phyloP scores from a whole-genome alignment of 2,888 invertebrate genomes.

The Mythimna lalbum region DNA sequence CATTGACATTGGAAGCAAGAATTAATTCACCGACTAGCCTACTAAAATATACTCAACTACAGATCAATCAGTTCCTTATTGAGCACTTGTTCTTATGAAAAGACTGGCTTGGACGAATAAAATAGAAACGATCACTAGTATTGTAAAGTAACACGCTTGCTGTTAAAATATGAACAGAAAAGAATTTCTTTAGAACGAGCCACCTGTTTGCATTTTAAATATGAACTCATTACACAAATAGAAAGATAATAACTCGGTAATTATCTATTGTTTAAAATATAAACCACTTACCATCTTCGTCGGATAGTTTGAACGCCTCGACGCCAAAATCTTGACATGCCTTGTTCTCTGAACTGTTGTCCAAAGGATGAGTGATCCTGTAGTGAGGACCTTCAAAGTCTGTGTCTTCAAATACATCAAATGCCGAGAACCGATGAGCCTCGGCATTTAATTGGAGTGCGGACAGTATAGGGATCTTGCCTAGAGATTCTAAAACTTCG shows the following conservation, averaged over 20 bases:
- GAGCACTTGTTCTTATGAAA: not conserved
- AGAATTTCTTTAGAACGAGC: not conserved
- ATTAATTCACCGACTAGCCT: conserved; percentile 51
- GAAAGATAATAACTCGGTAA: conserved; percentile 28
- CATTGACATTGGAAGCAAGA: conserved; percentile 58
- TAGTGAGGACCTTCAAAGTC: conserved; percentile 86
- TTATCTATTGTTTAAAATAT: conserved; percentile 27
- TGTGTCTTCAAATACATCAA: conserved; percentile 91
- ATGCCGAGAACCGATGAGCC: conserved; percentile 91
- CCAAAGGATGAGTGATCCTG: conserved; percentile 79
- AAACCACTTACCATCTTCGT: conserved; percentile 84
- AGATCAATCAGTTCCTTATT: conserved; percentile 27
- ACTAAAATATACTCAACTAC: conserved; percentile 31
- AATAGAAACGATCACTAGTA: not conserved
- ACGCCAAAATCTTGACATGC: conserved; percentile 84
- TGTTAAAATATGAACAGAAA: conserved; percentile 13
- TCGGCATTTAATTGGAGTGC: conserved; percentile 93
- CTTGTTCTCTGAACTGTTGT: conserved; percentile 82
- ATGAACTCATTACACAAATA: conserved; percentile 41
- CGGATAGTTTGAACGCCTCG: conserved; percentile 85
- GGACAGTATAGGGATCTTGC: conserved; percentile 96
- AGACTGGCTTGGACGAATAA: not conserved
- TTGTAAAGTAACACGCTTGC: not conserved
- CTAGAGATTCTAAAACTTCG: conserved; percentile 93
- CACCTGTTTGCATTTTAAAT: conserved; percentile 41